These are phyloP conservation scores for Osmerus eperlanus DNA, from an alignment of 2,113 vertebrate genomes.

Conservation along the genomic window DNA sequence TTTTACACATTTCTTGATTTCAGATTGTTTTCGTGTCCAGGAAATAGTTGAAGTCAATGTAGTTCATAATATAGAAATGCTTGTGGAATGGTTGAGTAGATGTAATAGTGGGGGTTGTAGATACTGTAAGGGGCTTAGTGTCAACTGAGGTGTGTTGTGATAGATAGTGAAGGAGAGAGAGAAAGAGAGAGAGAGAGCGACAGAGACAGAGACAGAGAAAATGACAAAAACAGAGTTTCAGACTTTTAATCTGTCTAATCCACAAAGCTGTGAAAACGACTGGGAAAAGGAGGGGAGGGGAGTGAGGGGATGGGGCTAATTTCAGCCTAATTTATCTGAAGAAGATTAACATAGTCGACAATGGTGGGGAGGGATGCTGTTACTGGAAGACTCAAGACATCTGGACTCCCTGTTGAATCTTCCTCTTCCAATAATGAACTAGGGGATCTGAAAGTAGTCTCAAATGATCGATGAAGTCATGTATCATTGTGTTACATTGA, in stretches of 20 bases:
- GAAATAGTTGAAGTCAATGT: too few species aligned
- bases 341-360: conserved; percentile 64
- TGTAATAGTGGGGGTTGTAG: too few species aligned
- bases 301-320: conserved; percentile 53
- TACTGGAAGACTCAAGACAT: conserved; percentile 36
- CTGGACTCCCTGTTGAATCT: too few species aligned
- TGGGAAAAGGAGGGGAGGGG: conserved; percentile 35
- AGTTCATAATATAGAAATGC: too few species aligned
- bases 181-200: conserved; percentile 43
- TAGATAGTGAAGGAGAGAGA: conserved; percentile 19
- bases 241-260: conserved; percentile 72
- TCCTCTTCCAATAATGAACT: too few species aligned
- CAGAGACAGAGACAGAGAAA: conserved; percentile 13
- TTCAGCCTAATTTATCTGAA: conserved; percentile 65
- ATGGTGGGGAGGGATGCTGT: conserved; percentile 54
- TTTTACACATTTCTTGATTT: too few species aligned
- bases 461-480: too few species aligned
- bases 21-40: too few species aligned
- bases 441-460: too few species aligned
- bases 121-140: neutral
- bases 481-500: too few species aligned
- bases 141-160: conserved; percentile 16
- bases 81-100: too few species aligned
- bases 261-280: conserved; percentile 66
- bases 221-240: conserved; percentile 61